Evolutionary conservation across 2,113 vertebrate species (phyloP).

Genomic region (Atrichornis clamosus): DNA sequence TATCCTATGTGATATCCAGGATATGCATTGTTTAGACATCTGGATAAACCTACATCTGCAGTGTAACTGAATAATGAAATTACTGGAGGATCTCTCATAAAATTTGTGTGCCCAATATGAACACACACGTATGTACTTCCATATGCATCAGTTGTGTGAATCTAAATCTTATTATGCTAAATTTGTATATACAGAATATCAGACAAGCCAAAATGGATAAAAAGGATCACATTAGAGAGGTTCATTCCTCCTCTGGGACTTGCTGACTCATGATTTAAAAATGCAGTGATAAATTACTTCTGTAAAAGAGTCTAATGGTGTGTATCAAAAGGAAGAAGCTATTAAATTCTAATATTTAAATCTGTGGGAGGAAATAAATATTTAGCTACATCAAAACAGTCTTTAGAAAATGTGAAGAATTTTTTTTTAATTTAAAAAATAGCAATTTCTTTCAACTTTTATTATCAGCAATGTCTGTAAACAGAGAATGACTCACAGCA

Average conservation of each 20-base stretch:
- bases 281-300: background rate
- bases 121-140: background rate
- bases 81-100: background rate
- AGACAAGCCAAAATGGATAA: background rate
- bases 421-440: background rate
- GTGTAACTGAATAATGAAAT: background rate
- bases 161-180: background rate
- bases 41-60: background rate
- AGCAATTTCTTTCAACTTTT: background rate
- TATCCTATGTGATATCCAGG: background rate
- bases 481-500: background rate
- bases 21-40: background rate
- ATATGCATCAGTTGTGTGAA: background rate
- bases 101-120: background rate
- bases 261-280: constrained; percentile 28
- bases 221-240: background rate
- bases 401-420: background rate
- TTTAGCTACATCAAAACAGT: background rate
- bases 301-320: background rate
- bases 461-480: background rate
- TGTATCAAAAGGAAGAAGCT: background rate
- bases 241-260: background rate
- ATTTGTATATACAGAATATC: background rate
- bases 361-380: background rate
- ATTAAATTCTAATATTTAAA: background rate